Conservation (phyloP, 2,113 vertebrate species). For the Psilopsiagon aurifrons region DNA sequence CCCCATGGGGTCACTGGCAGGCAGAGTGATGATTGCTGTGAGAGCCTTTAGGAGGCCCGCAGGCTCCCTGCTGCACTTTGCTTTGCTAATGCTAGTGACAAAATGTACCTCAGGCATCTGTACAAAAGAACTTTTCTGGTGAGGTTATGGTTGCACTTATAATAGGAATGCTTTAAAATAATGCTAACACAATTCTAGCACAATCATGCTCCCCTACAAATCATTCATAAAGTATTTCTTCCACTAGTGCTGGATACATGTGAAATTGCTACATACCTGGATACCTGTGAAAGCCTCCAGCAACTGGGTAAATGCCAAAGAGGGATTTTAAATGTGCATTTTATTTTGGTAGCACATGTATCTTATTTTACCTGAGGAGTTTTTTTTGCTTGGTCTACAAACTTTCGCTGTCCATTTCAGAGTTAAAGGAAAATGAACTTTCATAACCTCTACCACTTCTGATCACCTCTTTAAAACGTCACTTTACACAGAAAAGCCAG, state of each 20-base stretch:
- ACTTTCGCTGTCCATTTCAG: background rate
- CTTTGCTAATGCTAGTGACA: background rate
- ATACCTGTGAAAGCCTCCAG: background rate
- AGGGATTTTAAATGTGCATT: background rate
- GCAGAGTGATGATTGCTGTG: no score
- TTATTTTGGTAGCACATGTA: background rate
- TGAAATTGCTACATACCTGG: background rate
- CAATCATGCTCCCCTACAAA: background rate
- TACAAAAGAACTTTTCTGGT: background rate
- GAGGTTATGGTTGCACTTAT: background rate
- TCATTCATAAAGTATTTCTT: background rate
- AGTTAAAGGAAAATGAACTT: slow-evolving; percentile 28
- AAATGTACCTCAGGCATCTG: background rate
- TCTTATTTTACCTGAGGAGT: background rate
- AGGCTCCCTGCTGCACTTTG: background rate
- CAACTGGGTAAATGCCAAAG: background rate
- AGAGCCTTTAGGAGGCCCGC: background rate
- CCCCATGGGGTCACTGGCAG: background rate
- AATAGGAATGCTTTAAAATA: background rate
- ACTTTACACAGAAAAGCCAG: slow-evolving; percentile 20
- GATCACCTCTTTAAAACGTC: background rate
- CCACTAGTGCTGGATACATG: background rate
- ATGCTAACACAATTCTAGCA: background rate
- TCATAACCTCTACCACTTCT: slow-evolving; percentile 1
- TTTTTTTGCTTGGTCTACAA: background rate